Percentiles rank a stretch among this genome's conserved stretches.
Evolutionary conservation across 2,888 invertebrate genomes (phyloP).

Genomic region (Oegoconia quadripuncta): DNA sequence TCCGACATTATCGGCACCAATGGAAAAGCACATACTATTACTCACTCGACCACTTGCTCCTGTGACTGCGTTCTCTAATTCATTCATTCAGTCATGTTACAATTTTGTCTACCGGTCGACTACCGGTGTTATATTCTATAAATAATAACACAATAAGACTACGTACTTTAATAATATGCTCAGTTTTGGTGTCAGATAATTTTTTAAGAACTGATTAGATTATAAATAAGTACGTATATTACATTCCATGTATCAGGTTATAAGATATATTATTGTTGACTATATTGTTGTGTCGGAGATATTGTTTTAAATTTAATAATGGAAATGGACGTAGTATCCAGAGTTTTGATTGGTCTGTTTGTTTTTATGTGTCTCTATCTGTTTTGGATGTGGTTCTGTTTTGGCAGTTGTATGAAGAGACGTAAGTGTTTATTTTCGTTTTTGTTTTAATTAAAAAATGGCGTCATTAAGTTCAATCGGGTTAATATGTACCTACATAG

Average conservation of each 20-base stretch:
- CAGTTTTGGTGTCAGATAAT: constrained; percentile 7
- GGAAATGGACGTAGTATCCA: constrained; percentile 47
- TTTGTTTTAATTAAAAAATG: neutral
- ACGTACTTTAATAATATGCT: no score
- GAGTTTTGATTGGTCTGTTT: constrained; percentile 36
- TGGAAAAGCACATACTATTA: neutral
- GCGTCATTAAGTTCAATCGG: no score
- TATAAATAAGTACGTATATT: neutral
- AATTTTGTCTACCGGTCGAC: neutral
- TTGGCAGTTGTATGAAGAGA: constrained; percentile 45
- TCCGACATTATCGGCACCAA: neutral
- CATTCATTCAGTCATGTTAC: neutral
- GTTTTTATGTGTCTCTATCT: constrained; percentile 54
- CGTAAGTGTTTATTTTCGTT: constrained; percentile 52
- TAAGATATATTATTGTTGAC: constrained; percentile 2
- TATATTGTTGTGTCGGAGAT: constrained; percentile 3
- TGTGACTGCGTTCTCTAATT: neutral
- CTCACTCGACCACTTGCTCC: no score
- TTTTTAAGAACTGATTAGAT: constrained; percentile 7
- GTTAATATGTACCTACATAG: no score
- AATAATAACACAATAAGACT: no score
- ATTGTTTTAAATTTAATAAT: no score
- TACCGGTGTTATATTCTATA: no score
- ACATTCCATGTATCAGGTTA: no score
- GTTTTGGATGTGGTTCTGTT: constrained; percentile 71